A percentile compares a stretch with the other conserved stretches of the same genome.
These are phyloP conservation scores for Caenorhabditis wallacei DNA, from an alignment of 2,888 invertebrate species.

Conservation along the genomic window DNA sequence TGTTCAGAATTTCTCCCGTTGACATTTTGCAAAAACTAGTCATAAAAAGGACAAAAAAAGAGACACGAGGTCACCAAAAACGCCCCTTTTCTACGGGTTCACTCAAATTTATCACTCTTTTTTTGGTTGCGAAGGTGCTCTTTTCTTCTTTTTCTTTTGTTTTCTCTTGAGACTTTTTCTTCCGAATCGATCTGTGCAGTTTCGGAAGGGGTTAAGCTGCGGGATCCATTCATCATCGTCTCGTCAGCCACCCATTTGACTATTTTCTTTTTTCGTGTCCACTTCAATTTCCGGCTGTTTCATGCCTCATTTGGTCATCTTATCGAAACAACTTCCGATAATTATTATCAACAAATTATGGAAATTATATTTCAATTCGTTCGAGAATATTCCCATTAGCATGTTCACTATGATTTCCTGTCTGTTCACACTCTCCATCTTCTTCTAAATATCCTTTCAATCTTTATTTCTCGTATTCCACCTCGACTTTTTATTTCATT, in stretches of 20 bases:
- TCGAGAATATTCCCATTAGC: slow-evolving; percentile 17
- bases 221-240: slow-evolving; percentile 62
- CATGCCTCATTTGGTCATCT: slow-evolving; percentile 25
- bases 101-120: slow-evolving; percentile 50
- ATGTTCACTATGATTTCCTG: slow-evolving; percentile 13
- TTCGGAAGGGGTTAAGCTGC: too few relatives aligned
- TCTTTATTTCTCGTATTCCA: slow-evolving; percentile 4
- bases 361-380: neutral
- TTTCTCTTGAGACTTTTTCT: slow-evolving; percentile 35
- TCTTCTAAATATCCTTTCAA: neutral
- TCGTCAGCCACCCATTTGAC: slow-evolving; percentile 60
- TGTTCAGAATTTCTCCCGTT: slow-evolving; percentile 1
- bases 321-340: slow-evolving; percentile 17
- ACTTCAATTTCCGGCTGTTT: slow-evolving; percentile 39
- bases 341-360: slow-evolving; percentile 17
- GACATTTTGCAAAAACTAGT: slow-evolving; percentile 18
- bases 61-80: neutral
- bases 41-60: slow-evolving; percentile 43
- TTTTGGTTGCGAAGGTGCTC: slow-evolving; percentile 56
- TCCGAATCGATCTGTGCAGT: slow-evolving; percentile 29
- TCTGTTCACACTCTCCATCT: neutral
- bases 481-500: slow-evolving; percentile 41
- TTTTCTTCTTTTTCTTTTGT: neutral
- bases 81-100: neutral
- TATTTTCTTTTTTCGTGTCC: slow-evolving; percentile 29